A percentile compares a stretch with the other conserved stretches of the same genome.
Conservation (phyloP, 2,797 vertebrate genomes). For the Orientallactaga sibirica region DNA sequence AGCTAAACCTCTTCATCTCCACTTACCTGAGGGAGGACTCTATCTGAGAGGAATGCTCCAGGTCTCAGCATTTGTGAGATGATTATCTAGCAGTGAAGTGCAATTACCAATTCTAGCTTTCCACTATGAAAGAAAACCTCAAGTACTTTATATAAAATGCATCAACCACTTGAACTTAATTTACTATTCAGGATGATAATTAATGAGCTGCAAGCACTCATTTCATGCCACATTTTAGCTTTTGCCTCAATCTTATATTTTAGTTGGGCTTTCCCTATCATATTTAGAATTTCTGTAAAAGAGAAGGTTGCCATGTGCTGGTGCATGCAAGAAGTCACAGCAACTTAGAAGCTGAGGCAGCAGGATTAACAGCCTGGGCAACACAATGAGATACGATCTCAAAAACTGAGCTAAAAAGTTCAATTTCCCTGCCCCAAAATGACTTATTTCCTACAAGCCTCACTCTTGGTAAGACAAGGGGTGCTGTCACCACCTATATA, state of each 20-base stretch:
- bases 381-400: neutral
- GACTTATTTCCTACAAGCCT: neutral
- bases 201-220: constrained; percentile 78
- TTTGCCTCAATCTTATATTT: constrained; percentile 74
- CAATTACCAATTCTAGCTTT: constrained; percentile 56
- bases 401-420: neutral
- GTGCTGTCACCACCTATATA: neutral
- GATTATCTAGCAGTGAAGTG: constrained; percentile 60
- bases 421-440: neutral
- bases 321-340: neutral
- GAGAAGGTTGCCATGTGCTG: neutral
- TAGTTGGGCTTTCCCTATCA: constrained; percentile 79
- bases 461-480: neutral
- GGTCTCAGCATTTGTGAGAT: neutral
- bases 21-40: neutral
- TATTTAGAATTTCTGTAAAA: constrained; percentile 47
- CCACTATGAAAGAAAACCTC: constrained; percentile 33
- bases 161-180: constrained; percentile 70
- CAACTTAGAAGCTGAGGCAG: neutral
- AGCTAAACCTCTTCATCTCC: neutral
- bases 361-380: neutral
- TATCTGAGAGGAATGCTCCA: neutral
- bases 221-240: constrained; percentile 71
- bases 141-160: constrained; percentile 60
- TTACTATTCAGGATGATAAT: constrained; percentile 75